Evolutionary conservation across 1,140 invertebrate species (phyloP).

Genomic region (Drosophila mojavensis): DNA sequence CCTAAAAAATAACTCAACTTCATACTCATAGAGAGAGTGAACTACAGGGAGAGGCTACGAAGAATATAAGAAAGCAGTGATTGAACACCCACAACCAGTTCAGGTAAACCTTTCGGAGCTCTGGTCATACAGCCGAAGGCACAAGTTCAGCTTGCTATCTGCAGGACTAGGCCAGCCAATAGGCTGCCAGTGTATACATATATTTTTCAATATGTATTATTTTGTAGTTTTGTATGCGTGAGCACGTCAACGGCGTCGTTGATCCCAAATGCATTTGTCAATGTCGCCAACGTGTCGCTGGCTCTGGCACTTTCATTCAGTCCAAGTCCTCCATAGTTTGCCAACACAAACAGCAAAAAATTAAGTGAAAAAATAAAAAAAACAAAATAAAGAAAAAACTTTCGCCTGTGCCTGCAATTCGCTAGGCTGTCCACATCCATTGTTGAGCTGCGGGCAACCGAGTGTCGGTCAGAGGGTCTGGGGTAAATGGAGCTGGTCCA

Average conservation of each 20-base stretch:
- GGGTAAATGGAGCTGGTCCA: conserved; percentile 22
- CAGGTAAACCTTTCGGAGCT: neutral
- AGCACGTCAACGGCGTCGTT: conserved; percentile 57
- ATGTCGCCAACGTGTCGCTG: conserved; percentile 69
- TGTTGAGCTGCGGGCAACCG: conserved; percentile 69
- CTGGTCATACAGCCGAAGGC: neutral
- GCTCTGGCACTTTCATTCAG: conserved; percentile 22
- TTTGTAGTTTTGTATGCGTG: conserved; percentile 58
- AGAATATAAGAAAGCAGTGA: neutral
- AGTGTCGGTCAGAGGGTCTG: conserved; percentile 13
- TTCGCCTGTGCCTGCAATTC: conserved; percentile 65
- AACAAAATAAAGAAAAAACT: conserved; percentile 60
- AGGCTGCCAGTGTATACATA: neutral
- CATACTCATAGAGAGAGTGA: no score
- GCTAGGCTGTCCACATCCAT: conserved; percentile 59
- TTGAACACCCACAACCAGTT: neutral
- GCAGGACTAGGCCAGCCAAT: conserved; percentile 31
- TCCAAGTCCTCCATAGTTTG: conserved; percentile 30
- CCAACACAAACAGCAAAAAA: conserved; percentile 26
- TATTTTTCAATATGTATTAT: conserved; percentile 22
- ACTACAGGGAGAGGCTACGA: no score
- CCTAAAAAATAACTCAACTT: no score
- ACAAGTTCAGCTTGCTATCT: neutral
- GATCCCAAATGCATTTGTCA: conserved; percentile 77
- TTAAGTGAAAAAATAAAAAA: neutral